Base-by-base conservation (phyloP, 92 coral and sea anemone species). In the Micromussa lordhowensis region DNA sequence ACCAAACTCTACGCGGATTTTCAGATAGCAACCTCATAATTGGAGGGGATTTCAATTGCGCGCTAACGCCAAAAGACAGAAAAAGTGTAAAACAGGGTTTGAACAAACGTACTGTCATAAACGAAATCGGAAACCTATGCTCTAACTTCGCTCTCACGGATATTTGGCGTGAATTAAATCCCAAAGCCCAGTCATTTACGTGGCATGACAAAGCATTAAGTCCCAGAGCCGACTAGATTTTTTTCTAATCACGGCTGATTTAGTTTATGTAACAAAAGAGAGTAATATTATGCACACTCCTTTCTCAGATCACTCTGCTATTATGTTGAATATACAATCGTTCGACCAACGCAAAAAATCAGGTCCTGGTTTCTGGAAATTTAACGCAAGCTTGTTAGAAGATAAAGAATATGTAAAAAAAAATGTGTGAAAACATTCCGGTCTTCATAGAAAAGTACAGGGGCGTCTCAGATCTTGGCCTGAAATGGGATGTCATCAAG, bases 51-150 rank as follows among this genome's bases (percentile, higher is more conserved):
- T n/a, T n/a, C n/a, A n/a, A n/a, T n/a, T n/a, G n/a, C n/a, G n/a
- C n/a, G n/a, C n/a, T n/a, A n/a, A n/a, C n/a, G n/a, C n/a, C n/a
- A n/a, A n/a, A n/a, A n/a, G n/a, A n/a, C n/a, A n/a, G n/a, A n/a
- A n/a, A n/a, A n/a, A n/a, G n/a, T n/a, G n/a, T n/a, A n/a, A n/a
- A n/a, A n/a, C n/a, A n/a, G n/a, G n/a, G n/a, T n/a, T n/a, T n/a
- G n/a, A n/a, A n/a, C n/a, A n/a, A n/a, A n/a, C n/a, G n/a, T n/a
- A 10, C 54, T 31, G 84, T 59, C 53, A 80, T 80, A 31, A 80
- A 80, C 10, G 84, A n/a, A 80, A 80, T 80, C 21, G 84, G 74
- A 80, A 80, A 80, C 59, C 73, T 80, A 59, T n/a, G n/a, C n/a
- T n/a, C n/a, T n/a, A n/a, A n/a, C n/a, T n/a, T 59, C 29, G 73